These are phyloP conservation scores for Psettodes erumei DNA, from an alignment of 2,113 vertebrate genomes.

Conservation along the genomic window DNA sequence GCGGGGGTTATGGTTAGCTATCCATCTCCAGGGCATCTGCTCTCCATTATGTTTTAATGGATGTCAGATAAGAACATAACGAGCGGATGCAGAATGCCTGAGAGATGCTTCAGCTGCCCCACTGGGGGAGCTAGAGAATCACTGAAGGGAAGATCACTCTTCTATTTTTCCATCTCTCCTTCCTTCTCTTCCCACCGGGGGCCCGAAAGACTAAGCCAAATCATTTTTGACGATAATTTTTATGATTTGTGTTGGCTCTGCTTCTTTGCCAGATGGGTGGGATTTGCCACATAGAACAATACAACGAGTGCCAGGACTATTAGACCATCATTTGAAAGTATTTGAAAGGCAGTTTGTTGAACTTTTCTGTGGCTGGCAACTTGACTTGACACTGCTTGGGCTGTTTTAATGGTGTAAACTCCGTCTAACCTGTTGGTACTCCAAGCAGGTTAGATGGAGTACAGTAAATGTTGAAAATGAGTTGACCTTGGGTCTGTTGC, in stretches of 20 bases:
- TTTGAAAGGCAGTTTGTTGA: constrained; percentile 65
- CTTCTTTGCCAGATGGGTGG: constrained; percentile 65
- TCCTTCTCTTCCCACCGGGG: constrained; percentile 41
- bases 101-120: constrained; percentile 59
- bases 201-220: constrained; percentile 39
- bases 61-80: constrained; percentile 81
- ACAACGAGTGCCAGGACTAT: constrained; percentile 65
- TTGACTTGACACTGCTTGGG: constrained; percentile 49
- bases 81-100: constrained; percentile 64
- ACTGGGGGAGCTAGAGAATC: constrained; percentile 73
- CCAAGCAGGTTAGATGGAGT: constrained; percentile 47
- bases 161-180: constrained; percentile 46
- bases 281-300: constrained; percentile 70
- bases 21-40: constrained; percentile 74
- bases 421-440: constrained; percentile 40
- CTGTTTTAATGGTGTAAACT: constrained; percentile 48
- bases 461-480: constrained; percentile 36
- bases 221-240: constrained; percentile 64
- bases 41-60: constrained; percentile 77
- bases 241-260: constrained; percentile 68
- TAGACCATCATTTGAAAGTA: constrained; percentile 66
- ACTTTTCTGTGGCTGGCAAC: constrained; percentile 58
- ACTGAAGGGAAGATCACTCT: constrained; percentile 17
- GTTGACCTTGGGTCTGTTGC: constrained; percentile 35
- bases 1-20: constrained; percentile 53